Evolutionary conservation across 2,113 vertebrate species (phyloP), one percentile per base, ranked within the genome.

Genomic region (Dicrurus megarhynchus): DNA sequence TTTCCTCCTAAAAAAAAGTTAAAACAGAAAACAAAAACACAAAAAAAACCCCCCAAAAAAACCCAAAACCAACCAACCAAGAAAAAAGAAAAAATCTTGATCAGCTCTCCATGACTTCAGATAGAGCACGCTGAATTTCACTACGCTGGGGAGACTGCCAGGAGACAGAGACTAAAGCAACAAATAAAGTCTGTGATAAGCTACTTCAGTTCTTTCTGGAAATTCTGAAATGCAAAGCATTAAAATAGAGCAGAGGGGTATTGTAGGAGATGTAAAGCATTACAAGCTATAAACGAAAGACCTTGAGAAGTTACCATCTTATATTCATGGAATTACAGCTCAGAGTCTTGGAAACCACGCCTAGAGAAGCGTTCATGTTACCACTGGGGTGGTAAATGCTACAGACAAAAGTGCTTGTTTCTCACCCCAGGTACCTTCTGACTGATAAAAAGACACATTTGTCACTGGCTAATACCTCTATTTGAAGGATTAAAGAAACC

Each of bases 1-100:
- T 10, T 7, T 6, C 0, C 0, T 3, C 8, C 3, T 39, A 39
- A 39, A 11, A 10, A 42, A 50, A 42, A 60, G 41, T 9, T 30
- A 27, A 74, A 56, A 17, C 1, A 44, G n/a, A n/a, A 46, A 22
- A 30, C 16, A 32, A 13, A 55, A 46, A 61, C 46, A 61, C 30
- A 24, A 6, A 64, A 7, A 33, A 41, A 37, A n/a, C n/a, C n/a
- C n/a, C n/a, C n/a, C n/a, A 33, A 30, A 55, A 12, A 55, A 30
- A 21, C 7, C 14, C 5, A 28, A 52, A n/a, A 33, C 30, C 52
- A n/a, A 56, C 13, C 1, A 46, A 32, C 2, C 7, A 32, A 23
- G 13, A 57, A 35, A 53, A 85, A 28, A 17, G 47, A 37, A 64
- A 57, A 15, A 13, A 16, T 28, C 19, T 55, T 22, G 5, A 13